phyloP scores from a whole-genome alignment of 2,888 invertebrate genomes.

The Ornithoptera priamus region DNA sequence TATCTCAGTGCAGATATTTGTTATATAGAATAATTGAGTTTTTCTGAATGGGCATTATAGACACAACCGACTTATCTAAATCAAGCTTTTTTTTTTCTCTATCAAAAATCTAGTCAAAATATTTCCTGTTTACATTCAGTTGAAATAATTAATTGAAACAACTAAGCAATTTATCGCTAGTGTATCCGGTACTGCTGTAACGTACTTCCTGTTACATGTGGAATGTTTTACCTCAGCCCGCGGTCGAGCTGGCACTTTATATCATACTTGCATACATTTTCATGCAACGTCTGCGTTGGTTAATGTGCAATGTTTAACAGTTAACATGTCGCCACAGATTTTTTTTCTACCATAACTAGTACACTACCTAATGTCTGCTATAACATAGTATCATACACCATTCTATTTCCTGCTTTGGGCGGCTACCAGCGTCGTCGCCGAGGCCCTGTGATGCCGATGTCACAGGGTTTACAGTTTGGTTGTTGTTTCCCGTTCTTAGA shows the following conservation, averaged over 20 bases:
- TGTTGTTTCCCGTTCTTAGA: too few species aligned
- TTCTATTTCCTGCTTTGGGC: too few species aligned
- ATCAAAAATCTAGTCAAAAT: not conserved
- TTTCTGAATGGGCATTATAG: too few species aligned
- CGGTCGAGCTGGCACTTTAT: not conserved
- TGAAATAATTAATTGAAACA: constrained; percentile 7
- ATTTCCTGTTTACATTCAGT: not conserved
- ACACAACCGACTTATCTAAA: too few species aligned
- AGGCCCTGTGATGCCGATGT: too few species aligned
- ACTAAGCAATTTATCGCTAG: constrained; percentile 22
- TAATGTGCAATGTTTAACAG: not conserved
- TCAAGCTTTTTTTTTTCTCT: not conserved
- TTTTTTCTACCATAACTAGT: too few species aligned
- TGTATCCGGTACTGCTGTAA: constrained; percentile 5
- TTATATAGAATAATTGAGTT: too few species aligned
- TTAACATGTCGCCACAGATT: not conserved
- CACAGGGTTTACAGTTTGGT: too few species aligned
- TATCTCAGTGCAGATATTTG: too few species aligned
- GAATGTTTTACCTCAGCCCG: not conserved
- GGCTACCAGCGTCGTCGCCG: too few species aligned
- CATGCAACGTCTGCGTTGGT: not conserved
- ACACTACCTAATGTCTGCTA: too few species aligned
- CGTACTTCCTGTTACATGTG: not conserved
- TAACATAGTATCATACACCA: too few species aligned
- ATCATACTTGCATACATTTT: not conserved